Evolutionary conservation across 23 tunicate genomes (phyloP), one percentile per base, ranked within the genome.

Genomic region (Halocynthia aurantium): DNA sequence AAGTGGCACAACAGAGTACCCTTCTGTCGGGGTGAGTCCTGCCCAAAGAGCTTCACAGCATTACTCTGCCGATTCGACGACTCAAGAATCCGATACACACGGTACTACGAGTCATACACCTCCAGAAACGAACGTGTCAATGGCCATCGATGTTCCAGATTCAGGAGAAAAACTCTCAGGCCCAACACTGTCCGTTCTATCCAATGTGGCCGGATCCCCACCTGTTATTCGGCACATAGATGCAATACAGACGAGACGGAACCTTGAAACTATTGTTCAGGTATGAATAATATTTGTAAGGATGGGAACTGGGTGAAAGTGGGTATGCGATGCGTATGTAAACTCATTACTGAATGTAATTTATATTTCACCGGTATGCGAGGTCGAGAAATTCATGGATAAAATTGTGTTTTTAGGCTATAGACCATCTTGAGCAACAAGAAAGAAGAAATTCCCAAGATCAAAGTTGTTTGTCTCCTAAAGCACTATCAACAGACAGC

Each of bases 371-470:
- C 11, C 22, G 2, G 72, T 4, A 13, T 11, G 72, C 51, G 49
- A 49, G 62, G 11, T 31, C 44, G 44, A 31, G 44, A 31, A 31
- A 31, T 31, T 31, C 44, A 31, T 31, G 44, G 4, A 31, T 31
- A 31, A 31, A 31, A 31, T 67, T 67, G 72, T 11, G 40, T 61
- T 50, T 76, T 20, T 77, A 89, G 96, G 96, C 96, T 7, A 89
- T 89, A 50, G 96, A 89, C 64, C 96, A 89, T 74, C 78, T 89
- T 40, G 96, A 89, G 61, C 96, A 89, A 52, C 96, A 89, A 75
- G 96, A 84, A 80, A 55, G 96, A 65, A 77, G 96, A 9, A 84
- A 84, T 69, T 89, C 96, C 6, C 96, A 89, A 52, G 96, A 89
- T 64, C 82, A 77, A 51, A 31, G 44, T 31, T 31, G 44, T 31